Evolutionary conservation across 2,888 invertebrate species (phyloP), one percentile per base, ranked within the genome.

Genomic region (Gortyna flavago): DNA sequence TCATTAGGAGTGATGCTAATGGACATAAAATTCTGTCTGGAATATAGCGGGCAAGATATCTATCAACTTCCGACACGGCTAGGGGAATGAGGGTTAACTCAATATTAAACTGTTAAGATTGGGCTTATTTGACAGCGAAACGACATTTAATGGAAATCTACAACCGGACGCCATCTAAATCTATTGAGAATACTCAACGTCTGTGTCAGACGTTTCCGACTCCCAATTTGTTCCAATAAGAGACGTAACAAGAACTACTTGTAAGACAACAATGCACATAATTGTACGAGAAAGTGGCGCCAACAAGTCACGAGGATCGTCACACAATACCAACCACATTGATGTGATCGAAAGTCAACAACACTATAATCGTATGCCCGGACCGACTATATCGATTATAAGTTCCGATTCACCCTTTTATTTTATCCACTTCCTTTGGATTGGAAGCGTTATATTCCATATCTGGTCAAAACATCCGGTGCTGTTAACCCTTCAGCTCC

Each of bases 381-480:
- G 64, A 79, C 80, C 68, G 80, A 88, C 73, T 85, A 84, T 86
- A 89, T 87, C 89, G 90, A 89, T 90, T 87, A 87, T 81, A 80
- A 72, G 89, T 92, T 89, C 88, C 87, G 86, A 91, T 90, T 86
- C 90, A 90, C 90, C 91, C 90, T 91, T 91, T 86, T 84, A 85
- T 83, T 85, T 90, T 89, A 89, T 87, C 89, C 89, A 93, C 91
- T 94, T 94, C 95, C 95, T 93, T 89, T 86, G 82, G 85, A 83
- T 89, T 86, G 82, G 85, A 83, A 85, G 84, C 88, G 87, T 87
- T 88, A 91, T 91, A 91, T 84, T 90, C 93, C 93, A 91, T 93
- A 92, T 89, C 91, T 92, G 93, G 90, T 84, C 89, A 91, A 90
- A 90, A 92, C 94, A 92, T 95, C 95, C 95, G 95, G 95, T 93